These are phyloP conservation scores for Globodera rostochiensis DNA, from an alignment of 1,140 invertebrate species.

Conservation along the genomic window DNA sequence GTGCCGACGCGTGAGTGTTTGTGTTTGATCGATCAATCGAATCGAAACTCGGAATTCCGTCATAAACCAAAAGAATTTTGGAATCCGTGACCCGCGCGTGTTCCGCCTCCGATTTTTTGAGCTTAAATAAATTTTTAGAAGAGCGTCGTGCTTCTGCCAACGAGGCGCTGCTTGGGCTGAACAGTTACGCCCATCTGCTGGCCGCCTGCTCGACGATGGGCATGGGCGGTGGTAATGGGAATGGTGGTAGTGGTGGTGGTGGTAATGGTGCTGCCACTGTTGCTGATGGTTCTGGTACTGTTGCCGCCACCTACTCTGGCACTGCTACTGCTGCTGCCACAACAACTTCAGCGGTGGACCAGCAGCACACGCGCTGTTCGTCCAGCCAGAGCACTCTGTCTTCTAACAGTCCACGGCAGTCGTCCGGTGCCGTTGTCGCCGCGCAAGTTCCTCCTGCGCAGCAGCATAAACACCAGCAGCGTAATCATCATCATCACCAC, in stretches of 20 bases:
- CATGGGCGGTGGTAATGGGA: conserved; percentile 24
- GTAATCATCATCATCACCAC: not conserved
- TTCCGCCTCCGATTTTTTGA: not conserved
- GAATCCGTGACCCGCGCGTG: no score
- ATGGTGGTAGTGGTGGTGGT: not conserved
- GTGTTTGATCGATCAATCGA: not conserved
- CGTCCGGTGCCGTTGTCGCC: not conserved
- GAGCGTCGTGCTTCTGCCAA: conserved; percentile 61
- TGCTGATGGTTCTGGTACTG: no score
- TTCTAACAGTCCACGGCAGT: conserved; percentile 6
- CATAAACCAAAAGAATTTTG: no score
- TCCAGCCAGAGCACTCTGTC: conserved; percentile 19
- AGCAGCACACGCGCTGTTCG: conserved; percentile 26
- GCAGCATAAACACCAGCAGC: not conserved
- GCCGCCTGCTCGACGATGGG: conserved; percentile 54
- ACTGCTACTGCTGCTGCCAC: no score
- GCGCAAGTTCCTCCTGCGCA: not conserved
- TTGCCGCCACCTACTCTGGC: no score
- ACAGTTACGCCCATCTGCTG: conserved; percentile 53
- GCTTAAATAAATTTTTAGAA: conserved; percentile 45
- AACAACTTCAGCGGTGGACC: not conserved
- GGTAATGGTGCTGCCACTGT: not conserved
- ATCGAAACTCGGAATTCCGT: no score
- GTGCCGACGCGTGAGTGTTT: conserved; percentile 41
- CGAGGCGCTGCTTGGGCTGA: conserved; percentile 56